phyloP scores from a whole-genome alignment of 1,140 invertebrate species.

The Drosophila kanapiae region DNA sequence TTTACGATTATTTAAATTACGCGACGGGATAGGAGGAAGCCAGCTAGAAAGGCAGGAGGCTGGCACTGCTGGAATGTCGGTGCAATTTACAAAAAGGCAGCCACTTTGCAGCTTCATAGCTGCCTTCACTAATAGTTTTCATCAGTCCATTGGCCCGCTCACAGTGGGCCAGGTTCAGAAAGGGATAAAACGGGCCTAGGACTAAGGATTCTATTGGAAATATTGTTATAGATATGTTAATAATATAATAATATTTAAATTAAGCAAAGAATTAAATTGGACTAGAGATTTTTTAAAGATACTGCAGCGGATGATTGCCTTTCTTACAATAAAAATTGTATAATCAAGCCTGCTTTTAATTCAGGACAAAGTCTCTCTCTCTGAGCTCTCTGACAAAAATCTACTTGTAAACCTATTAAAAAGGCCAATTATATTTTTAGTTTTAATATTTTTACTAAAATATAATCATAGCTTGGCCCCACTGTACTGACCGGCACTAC shows the following conservation, averaged over 20 bases:
- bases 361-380: too few species aligned
- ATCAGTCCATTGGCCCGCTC: slow-evolving; percentile 59
- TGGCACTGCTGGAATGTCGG: slow-evolving; percentile 62
- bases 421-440: too few species aligned
- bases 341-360: too few species aligned
- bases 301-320: too few species aligned
- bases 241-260: background rate
- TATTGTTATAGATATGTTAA: background rate
- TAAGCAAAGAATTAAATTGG: background rate
- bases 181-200: too few species aligned
- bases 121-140: slow-evolving; percentile 75
- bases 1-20: slow-evolving; percentile 84
- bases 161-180: slow-evolving; percentile 8
- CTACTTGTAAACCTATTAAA: too few species aligned
- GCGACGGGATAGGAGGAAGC: slow-evolving; percentile 43
- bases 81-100: slow-evolving; percentile 77
- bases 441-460: too few species aligned
- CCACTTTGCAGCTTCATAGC: slow-evolving; percentile 67
- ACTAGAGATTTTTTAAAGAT: background rate
- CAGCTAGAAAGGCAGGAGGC: slow-evolving; percentile 4
- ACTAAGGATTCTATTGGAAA: background rate
- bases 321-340: too few species aligned
- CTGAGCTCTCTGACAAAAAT: too few species aligned
- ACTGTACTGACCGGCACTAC: slow-evolving; percentile 11
- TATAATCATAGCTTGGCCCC: background rate